These are phyloP conservation scores for Heliangelus exortis DNA, from an alignment of 2,797 vertebrate genomes.

Conservation along the genomic window DNA sequence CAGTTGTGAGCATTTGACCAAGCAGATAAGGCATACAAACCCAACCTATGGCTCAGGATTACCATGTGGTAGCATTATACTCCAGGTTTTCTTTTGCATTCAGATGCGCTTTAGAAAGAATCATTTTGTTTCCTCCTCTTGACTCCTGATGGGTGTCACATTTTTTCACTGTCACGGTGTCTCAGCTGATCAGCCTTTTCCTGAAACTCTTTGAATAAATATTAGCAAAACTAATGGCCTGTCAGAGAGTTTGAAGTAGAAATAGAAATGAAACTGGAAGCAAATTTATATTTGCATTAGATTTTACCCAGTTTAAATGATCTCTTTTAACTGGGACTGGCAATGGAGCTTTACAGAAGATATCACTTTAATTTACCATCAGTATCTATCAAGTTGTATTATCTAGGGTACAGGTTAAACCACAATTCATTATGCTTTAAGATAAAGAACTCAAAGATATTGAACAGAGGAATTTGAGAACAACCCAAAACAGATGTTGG, in stretches of 20 bases:
- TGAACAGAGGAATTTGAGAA: slow-evolving; percentile 7
- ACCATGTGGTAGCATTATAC: background rate
- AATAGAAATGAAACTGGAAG: background rate
- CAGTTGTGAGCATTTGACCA: background rate
- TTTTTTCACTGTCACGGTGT: background rate
- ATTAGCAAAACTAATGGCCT: background rate
- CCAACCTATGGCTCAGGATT: background rate
- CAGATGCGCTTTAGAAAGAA: background rate
- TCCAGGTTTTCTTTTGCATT: background rate
- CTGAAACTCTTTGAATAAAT: background rate
- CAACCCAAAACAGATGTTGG: background rate
- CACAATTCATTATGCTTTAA: background rate
- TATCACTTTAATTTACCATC: background rate
- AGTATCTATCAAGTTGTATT: background rate
- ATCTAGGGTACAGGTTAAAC: background rate
- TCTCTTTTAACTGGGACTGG: background rate
- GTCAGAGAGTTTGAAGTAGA: background rate
- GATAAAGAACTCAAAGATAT: slow-evolving; percentile 6
- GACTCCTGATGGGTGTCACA: background rate
- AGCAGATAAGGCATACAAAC: background rate
- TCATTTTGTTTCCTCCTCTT: background rate
- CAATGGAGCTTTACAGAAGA: background rate
- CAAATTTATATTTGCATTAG: background rate
- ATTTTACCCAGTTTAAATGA: background rate
- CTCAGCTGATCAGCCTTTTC: background rate